phyloP scores from a whole-genome alignment of 2,888 invertebrate species.

The Chloroclysta siterata region DNA sequence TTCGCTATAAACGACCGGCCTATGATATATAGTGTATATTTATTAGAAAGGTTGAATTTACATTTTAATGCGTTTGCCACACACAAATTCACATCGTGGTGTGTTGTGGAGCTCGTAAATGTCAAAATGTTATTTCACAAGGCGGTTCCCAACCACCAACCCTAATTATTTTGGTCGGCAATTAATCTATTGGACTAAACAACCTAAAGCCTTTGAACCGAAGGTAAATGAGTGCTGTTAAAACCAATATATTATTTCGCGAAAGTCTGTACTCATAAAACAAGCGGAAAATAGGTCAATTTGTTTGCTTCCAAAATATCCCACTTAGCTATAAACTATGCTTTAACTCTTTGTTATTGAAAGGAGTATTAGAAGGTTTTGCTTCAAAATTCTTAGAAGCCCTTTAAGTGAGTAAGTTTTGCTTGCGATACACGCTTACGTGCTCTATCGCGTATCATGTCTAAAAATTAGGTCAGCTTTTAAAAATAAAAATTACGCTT shows the following conservation, averaged over 20 bases:
- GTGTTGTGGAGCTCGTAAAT: slow-evolving; percentile 49
- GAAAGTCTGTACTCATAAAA: slow-evolving; percentile 23
- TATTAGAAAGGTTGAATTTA: slow-evolving; percentile 16
- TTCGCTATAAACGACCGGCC: neutral
- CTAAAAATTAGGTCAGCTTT: neutral
- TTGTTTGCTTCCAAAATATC: slow-evolving; percentile 12
- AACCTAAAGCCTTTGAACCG: slow-evolving; percentile 51
- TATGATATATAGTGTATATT: slow-evolving; percentile 11
- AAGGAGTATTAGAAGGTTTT: slow-evolving; percentile 2
- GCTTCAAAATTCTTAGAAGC: slow-evolving; percentile 13
- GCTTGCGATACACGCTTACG: neutral
- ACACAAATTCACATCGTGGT: slow-evolving; percentile 22
- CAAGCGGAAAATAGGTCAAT: slow-evolving; percentile 18
- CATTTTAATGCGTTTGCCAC: slow-evolving; percentile 27
- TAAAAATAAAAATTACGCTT: neutral
- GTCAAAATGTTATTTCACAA: slow-evolving; percentile 60
- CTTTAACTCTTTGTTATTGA: neutral
- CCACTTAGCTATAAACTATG: neutral
- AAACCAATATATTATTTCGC: slow-evolving; percentile 40
- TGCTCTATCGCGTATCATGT: no score
- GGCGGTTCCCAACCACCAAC: slow-evolving; percentile 50
- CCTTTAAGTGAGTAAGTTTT: neutral
- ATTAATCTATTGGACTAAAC: slow-evolving; percentile 61
- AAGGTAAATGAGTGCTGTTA: slow-evolving; percentile 43
- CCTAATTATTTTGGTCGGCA: slow-evolving; percentile 58